These are phyloP conservation scores for Suncus etruscus DNA, from an alignment of 2,113 vertebrate genomes.

Conservation along the genomic window DNA sequence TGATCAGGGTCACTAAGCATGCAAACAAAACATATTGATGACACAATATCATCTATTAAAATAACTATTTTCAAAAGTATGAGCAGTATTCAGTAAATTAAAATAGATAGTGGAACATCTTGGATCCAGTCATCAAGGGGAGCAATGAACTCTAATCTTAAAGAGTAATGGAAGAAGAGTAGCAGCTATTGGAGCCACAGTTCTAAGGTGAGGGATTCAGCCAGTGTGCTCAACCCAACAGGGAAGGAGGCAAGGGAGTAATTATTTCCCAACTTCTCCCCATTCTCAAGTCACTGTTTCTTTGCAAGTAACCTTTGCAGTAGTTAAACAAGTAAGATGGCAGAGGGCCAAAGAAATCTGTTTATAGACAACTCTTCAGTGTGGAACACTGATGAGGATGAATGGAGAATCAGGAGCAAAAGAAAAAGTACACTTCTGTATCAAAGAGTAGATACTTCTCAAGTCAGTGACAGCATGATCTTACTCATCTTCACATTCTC, in stretches of 20 bases:
- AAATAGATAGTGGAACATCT: background rate
- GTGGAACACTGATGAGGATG: background rate
- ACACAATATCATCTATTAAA: background rate
- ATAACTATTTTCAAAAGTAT: constrained; percentile 36
- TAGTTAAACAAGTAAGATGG: background rate
- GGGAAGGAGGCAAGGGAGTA: background rate
- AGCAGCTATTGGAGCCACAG: background rate
- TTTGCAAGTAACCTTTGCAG: background rate
- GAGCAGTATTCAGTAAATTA: background rate
- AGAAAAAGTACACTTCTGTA: background rate
- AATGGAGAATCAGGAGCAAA: background rate
- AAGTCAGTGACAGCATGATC: background rate
- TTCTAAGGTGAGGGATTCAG: background rate
- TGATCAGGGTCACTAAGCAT: background rate
- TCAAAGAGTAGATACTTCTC: background rate
- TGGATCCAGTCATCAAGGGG: background rate
- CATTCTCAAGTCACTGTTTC: background rate
- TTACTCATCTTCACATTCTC: constrained; percentile 21
- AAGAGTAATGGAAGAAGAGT: background rate
- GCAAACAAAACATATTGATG: background rate
- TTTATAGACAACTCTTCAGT: background rate
- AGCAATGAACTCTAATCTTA: background rate
- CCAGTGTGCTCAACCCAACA: background rate
- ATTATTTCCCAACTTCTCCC: background rate
- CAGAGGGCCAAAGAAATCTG: background rate